These are phyloP conservation scores for Heterodera filipjevi DNA, from an alignment of 2,888 invertebrate species.

Conservation along the genomic window DNA sequence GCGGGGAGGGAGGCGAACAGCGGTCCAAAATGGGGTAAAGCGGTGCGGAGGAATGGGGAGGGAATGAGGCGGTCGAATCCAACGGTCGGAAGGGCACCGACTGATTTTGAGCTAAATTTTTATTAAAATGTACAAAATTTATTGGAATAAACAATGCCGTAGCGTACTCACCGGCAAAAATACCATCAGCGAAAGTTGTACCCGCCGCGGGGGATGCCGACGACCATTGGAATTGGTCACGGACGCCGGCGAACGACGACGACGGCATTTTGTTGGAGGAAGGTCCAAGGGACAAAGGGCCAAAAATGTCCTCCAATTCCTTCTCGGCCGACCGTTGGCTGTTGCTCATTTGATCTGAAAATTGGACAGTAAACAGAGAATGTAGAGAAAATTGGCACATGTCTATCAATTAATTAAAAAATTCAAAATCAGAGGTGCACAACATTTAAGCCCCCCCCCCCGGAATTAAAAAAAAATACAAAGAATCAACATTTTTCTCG, in stretches of 20 bases:
- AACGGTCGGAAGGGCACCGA: not conserved
- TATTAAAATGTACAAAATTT: not conserved
- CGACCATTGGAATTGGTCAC: not conserved
- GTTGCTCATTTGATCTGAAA: not conserved
- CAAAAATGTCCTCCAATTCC: slow-evolving; percentile 15
- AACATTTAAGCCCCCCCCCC: too few species aligned
- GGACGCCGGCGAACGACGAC: not conserved
- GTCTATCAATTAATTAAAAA: too few species aligned
- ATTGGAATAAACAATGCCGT: not conserved
- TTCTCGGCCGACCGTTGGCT: not conserved
- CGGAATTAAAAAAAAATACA: too few species aligned
- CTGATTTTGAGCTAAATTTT: not conserved
- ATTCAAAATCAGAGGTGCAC: too few species aligned
- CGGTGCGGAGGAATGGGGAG: slow-evolving; percentile 37
- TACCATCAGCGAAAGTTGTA: not conserved
- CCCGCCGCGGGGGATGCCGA: too few species aligned
- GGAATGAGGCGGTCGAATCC: slow-evolving; percentile 30
- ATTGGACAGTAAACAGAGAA: not conserved
- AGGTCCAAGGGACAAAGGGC: not conserved
- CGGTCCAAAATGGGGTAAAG: not conserved
- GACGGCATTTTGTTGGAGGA: not conserved
- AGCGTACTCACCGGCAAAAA: not conserved
- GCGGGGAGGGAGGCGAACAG: slow-evolving; percentile 37
- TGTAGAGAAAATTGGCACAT: too few species aligned
- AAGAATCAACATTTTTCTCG: too few species aligned